Evolutionary conservation across 2,888 invertebrate genomes (phyloP), one percentile per base, ranked within the genome.

Genomic region (Synergus gifuensis): DNA sequence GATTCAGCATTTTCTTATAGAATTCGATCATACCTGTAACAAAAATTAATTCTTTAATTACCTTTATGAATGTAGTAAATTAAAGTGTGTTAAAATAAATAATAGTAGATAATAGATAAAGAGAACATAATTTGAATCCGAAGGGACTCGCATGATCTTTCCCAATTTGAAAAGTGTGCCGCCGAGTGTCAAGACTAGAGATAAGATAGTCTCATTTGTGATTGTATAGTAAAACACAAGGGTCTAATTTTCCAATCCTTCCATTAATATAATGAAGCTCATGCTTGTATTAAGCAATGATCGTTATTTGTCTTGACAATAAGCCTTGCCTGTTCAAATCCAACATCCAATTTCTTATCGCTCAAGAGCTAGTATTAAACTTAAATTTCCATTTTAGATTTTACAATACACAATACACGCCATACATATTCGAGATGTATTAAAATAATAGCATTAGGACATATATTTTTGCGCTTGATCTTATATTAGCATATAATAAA

Each of bases 131-230:
- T 54, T 54, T 0, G 0, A 22, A 36, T 54, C 49, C n/a, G 28
- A 73, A 73, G 36, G 11, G 49, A n/a, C 9, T 69, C 28, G 49
- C 49, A 69, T 69, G 69, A 28, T 54, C 36, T n/a, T 73, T 73
- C 12, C 73, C 54, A 73, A 54, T 73, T 73, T 54, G 73, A 73
- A 73, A 54, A 73, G 49, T 73, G n/a, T 36, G 79, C 81, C 79
- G 79, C 79, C 77, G 78, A 82, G 79, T 77, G 73, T 69, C 54
- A 58, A 77, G 76, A 18, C 4, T 12, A n/a, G 18, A 60, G 22
- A 60, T 60, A 60, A 60, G 60, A 22, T 18, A 60, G 22, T 22
- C 18, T 60, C 11, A 60, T 60, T 60, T 22, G 60, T 22, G 60
- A 60, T 60, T 12, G 22, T 60, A 12, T 60, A 4, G 2, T 22